Base-by-base conservation (phyloP, 2,113 vertebrate species). In the Actenoides lindsayi region DNA sequence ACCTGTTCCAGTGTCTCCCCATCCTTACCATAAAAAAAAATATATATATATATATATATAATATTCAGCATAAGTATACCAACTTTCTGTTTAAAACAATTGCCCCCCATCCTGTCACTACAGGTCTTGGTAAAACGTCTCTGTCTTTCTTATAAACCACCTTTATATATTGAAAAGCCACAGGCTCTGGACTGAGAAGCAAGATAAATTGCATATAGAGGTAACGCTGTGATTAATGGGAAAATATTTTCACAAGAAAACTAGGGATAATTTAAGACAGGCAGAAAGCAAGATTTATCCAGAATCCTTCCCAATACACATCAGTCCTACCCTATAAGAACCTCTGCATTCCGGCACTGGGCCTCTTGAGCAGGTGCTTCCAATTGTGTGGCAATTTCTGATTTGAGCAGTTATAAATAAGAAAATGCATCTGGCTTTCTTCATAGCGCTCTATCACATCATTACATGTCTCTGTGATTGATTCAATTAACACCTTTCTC, bases 401-500 rank as follows among this genome's bases (percentile, higher is more conserved):
- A 41, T 88, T 44, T 93, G 68, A 94, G 41, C 50, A 71, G 13
- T 54, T 93, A 67, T 84, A n/a, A 73, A 2, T 9, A 37, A 77
- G 57, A 90, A 97, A 95, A 90, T 93, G 39, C 60, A 90, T 62
- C 64, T 30, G 54, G 33, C 57, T 63, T 76, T 63, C 64, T 42
- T 90, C 46, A 54, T 50, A 91, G 54, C 44, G 17, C 18, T 41
- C 48, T 73, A 46, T 62, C 78, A 64, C 44, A 46, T 44, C 44
- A 54, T 50, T 57, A 44, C 62, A 68, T 5, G 12, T 68, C 83
- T 78, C 46, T 54, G 27, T 27, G n/a, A 88, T 23, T 82, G 77
- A 95, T 74, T 90, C 83, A 93, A 96, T 84, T 86, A 88, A 80
- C 71, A 76, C 75, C 64, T 70, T 94, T 86, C 33, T 95, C 68